Evolutionary conservation across 2,888 invertebrate species (phyloP), one percentile per base, ranked within the genome.

Genomic region (Synanthedon andrenaeformis): DNA sequence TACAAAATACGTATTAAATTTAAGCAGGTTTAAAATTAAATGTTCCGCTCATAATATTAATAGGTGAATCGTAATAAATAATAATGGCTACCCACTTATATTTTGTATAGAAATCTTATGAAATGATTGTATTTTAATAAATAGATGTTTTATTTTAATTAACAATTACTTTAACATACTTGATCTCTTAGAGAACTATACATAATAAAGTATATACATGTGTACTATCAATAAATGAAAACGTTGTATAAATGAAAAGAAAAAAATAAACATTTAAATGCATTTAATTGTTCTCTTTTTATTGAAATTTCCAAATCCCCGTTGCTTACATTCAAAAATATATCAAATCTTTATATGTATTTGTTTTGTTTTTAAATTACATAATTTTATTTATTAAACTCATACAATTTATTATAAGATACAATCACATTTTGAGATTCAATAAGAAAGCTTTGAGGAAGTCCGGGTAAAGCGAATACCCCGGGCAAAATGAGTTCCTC

Each of bases 71-170:
- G 8, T 35, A 35, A 55, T 51, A 51, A 57, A 60, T 56, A 59
- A 58, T 64, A 57, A 59, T 57, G 57, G 58, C 59, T 64, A 62
- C 59, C 61, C 54, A 65, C 66, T 65, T 76, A 78, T 76, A 77
- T 77, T 79, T 72, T 77, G 63, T 74, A 79, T 62, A 71, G 59
- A 72, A 60, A 66, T 63, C 65, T 49, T 23, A 49, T 12, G 11
- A 49, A 17, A 67, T 70, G 65, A 71, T 62, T 62, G 66, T 76
- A 76, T 59, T 56, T 74, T 74, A 72, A 64, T 69, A 73, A 63
- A 67, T 70, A 71, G 67, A 69, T 67, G 64, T 74, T 75, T 74
- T 66, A 66, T 63, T 76, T 76, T 68, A 61, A 11, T 45, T 45
- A 45, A 45, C 8, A 70, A 64, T 64, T 59, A 65, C 64, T 60